A percentile compares a stretch with the other conserved stretches of the same genome.
Conservation (phyloP, 2,113 vertebrate genomes). For the Amblyornis subalaris region DNA sequence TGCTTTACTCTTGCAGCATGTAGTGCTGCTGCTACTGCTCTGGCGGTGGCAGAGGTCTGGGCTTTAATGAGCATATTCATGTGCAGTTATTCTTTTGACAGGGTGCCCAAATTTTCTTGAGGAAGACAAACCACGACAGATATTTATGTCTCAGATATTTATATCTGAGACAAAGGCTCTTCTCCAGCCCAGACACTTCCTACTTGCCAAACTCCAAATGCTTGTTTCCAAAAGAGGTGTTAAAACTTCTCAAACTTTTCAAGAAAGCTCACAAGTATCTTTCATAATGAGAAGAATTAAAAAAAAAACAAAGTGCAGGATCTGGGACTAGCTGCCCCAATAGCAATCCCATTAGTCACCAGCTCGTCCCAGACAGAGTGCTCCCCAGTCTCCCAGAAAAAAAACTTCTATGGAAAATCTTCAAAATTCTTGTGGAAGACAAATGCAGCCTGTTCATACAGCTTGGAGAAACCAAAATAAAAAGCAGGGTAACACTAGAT, state of each 20-base stretch:
- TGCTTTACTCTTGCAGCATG: not conserved
- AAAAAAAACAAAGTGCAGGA: not conserved
- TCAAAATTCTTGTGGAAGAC: not conserved
- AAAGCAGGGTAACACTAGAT: not conserved
- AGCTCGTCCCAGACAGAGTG: not conserved
- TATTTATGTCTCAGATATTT: constrained; percentile 38
- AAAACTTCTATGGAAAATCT: not conserved
- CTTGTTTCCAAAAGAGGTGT: constrained; percentile 6
- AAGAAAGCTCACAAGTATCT: not conserved
- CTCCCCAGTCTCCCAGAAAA: not conserved
- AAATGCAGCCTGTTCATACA: not conserved
- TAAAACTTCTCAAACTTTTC: not conserved
- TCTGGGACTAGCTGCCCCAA: not conserved
- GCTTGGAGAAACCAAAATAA: not conserved
- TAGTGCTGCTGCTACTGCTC: not conserved
- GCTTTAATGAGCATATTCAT: not conserved
- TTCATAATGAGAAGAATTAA: not conserved
- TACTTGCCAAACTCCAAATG: not conserved
- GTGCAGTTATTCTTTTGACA: not conserved
- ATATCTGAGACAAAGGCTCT: constrained; percentile 25
- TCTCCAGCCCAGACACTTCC: not conserved
- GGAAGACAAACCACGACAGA: constrained; percentile 16
- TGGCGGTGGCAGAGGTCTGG: not conserved
- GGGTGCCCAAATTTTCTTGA: constrained; percentile 10
- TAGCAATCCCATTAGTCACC: not conserved